Conservation (phyloP, 2,888 invertebrate species). For the Tyria jacobaeae region DNA sequence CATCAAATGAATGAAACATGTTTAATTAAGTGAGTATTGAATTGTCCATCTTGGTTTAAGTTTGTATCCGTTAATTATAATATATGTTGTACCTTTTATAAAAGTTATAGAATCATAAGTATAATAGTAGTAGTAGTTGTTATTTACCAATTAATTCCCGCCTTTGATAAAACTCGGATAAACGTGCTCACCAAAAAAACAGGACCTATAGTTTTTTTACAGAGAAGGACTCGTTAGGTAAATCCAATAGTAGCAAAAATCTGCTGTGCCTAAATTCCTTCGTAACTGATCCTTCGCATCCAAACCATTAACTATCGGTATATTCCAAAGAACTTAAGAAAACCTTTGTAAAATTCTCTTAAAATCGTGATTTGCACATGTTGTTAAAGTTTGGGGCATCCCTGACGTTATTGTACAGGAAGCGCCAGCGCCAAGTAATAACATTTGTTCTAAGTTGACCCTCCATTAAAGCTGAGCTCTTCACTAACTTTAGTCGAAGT, state of each 20-base stretch:
- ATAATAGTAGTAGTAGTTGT: too few relatives aligned
- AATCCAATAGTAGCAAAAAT: too few relatives aligned
- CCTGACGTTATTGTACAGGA: conserved; percentile 19
- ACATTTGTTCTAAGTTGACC: conserved; percentile 34
- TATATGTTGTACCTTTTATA: too few relatives aligned
- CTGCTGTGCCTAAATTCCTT: too few relatives aligned
- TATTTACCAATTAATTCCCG: too few relatives aligned
- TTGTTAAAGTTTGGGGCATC: conserved; percentile 17
- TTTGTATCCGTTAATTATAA: neutral
- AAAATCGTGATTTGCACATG: neutral
- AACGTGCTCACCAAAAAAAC: too few relatives aligned
- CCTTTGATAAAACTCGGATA: too few relatives aligned
- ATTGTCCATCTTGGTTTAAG: neutral
- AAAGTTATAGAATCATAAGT: too few relatives aligned
- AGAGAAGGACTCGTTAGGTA: too few relatives aligned
- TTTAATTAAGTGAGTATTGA: neutral
- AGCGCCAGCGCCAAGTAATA: conserved; percentile 37
- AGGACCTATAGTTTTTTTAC: too few relatives aligned
- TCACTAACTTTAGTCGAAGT: conserved; percentile 15
- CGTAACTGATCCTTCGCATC: too few relatives aligned
- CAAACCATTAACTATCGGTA: neutral
- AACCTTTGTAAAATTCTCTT: neutral
- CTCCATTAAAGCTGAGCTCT: conserved; percentile 30
- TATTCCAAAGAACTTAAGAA: neutral
- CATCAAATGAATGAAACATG: neutral